Evolutionary conservation across 2,797 vertebrate genomes (phyloP).

Genomic region (Sebastes trivittatus): DNA sequence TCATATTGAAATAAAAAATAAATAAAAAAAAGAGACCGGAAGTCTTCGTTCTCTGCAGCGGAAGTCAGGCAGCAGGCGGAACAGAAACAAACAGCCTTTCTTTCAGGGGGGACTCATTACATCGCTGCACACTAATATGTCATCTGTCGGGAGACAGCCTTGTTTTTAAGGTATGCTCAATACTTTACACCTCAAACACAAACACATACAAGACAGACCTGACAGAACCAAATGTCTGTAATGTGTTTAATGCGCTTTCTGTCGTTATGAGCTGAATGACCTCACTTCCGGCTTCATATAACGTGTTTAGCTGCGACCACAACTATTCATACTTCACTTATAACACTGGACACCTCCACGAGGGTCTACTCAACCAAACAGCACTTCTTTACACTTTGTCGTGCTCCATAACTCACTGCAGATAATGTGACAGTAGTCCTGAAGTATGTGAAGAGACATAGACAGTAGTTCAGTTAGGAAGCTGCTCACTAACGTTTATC

Average conservation of each 20-base stretch:
- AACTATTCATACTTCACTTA: neutral
- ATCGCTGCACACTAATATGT: neutral
- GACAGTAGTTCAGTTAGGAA: neutral
- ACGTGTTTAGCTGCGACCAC: neutral
- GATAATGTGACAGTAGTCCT: neutral
- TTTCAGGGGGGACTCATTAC: conserved; percentile 14
- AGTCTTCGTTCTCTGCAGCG: neutral
- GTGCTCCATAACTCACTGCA: neutral
- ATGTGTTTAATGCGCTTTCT: neutral
- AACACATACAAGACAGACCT: neutral
- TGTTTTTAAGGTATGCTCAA: neutral
- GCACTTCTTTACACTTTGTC: too few relatives aligned
- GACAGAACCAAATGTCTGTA: neutral
- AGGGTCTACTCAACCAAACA: neutral
- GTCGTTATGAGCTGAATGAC: neutral
- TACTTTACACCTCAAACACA: neutral
- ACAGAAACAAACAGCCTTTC: neutral
- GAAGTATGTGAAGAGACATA: neutral
- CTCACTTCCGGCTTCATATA: neutral
- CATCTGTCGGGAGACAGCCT: neutral
- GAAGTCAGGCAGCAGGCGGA: neutral
- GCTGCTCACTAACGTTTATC: neutral
- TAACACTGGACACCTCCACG: neutral
- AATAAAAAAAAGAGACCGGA: neutral
- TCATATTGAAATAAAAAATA: too few relatives aligned